Evolutionary conservation across 1,140 invertebrate species (phyloP), one percentile per base, ranked within the genome.

Genomic region (Drosophila pseudoananassae): DNA sequence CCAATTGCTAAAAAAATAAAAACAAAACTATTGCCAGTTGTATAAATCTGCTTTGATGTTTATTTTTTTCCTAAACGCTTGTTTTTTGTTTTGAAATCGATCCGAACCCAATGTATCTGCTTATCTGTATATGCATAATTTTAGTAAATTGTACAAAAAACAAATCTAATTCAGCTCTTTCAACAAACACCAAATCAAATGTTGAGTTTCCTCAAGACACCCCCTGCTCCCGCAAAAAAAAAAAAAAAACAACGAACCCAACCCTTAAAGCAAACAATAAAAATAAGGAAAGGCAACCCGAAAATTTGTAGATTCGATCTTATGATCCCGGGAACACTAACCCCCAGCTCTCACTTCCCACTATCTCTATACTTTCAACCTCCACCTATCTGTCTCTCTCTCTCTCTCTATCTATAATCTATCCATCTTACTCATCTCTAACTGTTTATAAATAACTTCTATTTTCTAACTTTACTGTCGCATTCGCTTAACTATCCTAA

Each of bases 111-210:
- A 47, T 33, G 36, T 45, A 66, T 45, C 23, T 23, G 46, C 51
- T 74, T 55, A 25, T 56, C 38, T 56, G 59, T 74, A 70, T 40
- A 56, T 38, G 54, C 70, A 70, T 72, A 58, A 68, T 81, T 74
- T 60, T 51, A 69, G 53, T 65, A 27, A 74, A 55, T 57, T 73
- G 45, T 78, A 74, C 63, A 88, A 88, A 78, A 84, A 84, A 77
- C 69, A 72, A 84, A 72, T 76, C 90, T 91, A 91, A 91, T 91
- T 91, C 85, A 91, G 90, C 90, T 91, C 80, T 91, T 91, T 91
- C 90, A 91, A 91, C 90, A 91, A 91, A 88, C 65, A 84, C 90
- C 90, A 91, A 87, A 90, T 64, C 65, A 80, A 91, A 91, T 84
- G 79, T 90, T 78, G 55, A 73, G 78, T 90, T 88, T 91, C 84